Evolutionary conservation across 2,113 vertebrate species (phyloP).

Genomic region (rabbit (Oryctolagus cuniculus)): DNA sequence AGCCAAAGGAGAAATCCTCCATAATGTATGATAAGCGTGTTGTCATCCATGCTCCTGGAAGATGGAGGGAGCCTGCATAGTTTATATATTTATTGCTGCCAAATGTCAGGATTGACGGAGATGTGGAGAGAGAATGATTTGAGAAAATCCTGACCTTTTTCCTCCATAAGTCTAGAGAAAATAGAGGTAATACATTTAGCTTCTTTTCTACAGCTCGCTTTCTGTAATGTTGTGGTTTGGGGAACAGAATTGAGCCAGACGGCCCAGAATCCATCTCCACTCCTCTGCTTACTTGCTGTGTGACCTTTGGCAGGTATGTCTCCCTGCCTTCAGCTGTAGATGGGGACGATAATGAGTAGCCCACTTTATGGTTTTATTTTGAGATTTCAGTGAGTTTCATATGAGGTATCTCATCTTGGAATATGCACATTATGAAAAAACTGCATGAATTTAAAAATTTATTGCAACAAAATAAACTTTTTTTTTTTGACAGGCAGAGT

Average conservation of each 20-base stretch:
- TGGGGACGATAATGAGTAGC: not conserved
- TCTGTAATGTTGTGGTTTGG: constrained; percentile 4
- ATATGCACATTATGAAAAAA: no score
- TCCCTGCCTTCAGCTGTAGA: not conserved
- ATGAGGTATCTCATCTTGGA: no score
- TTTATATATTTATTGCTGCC: not conserved
- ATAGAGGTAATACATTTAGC: not conserved
- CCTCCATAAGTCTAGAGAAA: constrained; percentile 9
- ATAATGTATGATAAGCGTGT: not conserved
- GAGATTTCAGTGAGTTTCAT: not conserved
- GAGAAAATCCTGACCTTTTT: constrained; percentile 34
- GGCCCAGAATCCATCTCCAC: not conserved
- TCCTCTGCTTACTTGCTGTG: not conserved
- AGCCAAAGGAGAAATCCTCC: not conserved
- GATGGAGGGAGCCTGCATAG: not conserved
- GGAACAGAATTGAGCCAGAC: not conserved
- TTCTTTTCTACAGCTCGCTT: constrained; percentile 36
- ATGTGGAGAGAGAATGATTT: not conserved
- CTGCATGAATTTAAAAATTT: no score
- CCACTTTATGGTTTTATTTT: constrained; percentile 19
- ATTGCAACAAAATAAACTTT: no score
- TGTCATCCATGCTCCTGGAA: constrained; percentile 13
- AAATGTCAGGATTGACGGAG: not conserved
- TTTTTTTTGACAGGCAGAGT: no score
- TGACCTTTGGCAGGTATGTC: not conserved